A percentile compares a stretch with the other conserved stretches of the same genome.
These are phyloP conservation scores for Bettongia penicillata DNA, from an alignment of 2,113 vertebrate species.

Conservation along the genomic window DNA sequence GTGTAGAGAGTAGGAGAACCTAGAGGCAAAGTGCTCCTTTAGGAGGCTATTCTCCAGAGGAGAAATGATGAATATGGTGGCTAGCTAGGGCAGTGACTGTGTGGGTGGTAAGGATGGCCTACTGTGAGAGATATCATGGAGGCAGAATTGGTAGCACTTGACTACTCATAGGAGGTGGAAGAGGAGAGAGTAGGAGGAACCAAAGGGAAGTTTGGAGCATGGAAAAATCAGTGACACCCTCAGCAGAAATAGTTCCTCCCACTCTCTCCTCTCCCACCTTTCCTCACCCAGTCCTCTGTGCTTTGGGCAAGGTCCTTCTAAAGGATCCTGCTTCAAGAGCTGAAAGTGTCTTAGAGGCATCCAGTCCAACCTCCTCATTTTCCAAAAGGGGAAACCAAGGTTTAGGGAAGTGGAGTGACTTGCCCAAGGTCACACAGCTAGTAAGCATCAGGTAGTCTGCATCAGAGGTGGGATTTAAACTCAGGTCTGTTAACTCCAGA, in stretches of 20 bases:
- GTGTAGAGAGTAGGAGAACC: not conserved
- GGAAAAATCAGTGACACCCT: no score
- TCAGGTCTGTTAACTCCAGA: not conserved
- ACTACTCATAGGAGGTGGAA: not conserved
- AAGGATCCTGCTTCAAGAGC: not conserved
- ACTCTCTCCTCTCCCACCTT: not conserved
- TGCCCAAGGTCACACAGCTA: not conserved
- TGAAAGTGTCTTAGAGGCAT: not conserved
- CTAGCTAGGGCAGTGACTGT: not conserved
- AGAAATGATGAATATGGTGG: not conserved
- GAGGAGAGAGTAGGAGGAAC: not conserved
- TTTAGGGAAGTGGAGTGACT: not conserved
- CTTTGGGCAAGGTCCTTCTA: not conserved
- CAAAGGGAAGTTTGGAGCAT: no score
- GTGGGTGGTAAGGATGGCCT: not conserved
- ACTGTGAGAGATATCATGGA: not conserved
- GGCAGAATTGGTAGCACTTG: not conserved
- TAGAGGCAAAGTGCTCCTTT: not conserved
- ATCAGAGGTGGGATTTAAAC: not conserved
- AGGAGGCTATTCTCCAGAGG: not conserved
- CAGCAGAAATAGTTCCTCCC: no score
- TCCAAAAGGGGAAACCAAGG: not conserved
- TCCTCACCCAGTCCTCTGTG: not conserved
- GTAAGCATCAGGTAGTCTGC: not conserved
- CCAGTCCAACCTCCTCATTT: not conserved